Evolutionary conservation across 2,797 vertebrate genomes (phyloP).

Genomic region (Tokudaia muenninki): DNA sequence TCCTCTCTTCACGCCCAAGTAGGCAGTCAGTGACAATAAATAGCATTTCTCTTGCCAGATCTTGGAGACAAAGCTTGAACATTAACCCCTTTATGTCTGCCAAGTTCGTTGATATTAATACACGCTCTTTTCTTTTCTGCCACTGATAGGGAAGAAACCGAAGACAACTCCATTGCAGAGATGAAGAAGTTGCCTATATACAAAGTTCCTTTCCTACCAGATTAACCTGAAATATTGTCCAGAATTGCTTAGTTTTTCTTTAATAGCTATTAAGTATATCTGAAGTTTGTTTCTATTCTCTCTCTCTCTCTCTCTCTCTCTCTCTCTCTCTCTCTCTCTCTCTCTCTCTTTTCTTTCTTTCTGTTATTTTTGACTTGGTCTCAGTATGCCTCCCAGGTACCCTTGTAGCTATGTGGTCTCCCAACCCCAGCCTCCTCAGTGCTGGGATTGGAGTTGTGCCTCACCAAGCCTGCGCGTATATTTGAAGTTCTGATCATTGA

Average conservation of each 20-base stretch:
- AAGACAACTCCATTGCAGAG: not conserved
- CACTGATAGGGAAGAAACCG: not conserved
- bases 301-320: not conserved
- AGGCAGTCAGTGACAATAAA: not conserved
- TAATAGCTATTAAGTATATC: not conserved
- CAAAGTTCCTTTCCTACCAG: not conserved
- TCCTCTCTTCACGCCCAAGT: not conserved
- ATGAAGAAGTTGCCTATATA: not conserved
- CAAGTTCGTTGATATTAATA: not conserved
- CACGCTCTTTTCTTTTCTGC: not conserved
- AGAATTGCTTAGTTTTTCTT: not conserved
- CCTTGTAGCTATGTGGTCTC: not conserved
- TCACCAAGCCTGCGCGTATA: not conserved
- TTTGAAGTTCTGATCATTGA: not conserved
- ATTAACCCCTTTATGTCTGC: conserved; percentile 11
- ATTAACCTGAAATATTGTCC: not conserved
- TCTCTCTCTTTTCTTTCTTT: too few species aligned
- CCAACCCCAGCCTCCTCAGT: not conserved
- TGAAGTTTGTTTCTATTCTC: not conserved
- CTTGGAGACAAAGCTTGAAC: not conserved
- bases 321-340: rapidly evolving
- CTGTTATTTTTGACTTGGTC: not conserved
- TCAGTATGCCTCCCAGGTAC: not conserved
- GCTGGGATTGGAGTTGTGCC: not conserved
- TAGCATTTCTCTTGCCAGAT: conserved; percentile 11